phyloP scores from a whole-genome alignment of 2,888 invertebrate genomes.

The Actias luna region DNA sequence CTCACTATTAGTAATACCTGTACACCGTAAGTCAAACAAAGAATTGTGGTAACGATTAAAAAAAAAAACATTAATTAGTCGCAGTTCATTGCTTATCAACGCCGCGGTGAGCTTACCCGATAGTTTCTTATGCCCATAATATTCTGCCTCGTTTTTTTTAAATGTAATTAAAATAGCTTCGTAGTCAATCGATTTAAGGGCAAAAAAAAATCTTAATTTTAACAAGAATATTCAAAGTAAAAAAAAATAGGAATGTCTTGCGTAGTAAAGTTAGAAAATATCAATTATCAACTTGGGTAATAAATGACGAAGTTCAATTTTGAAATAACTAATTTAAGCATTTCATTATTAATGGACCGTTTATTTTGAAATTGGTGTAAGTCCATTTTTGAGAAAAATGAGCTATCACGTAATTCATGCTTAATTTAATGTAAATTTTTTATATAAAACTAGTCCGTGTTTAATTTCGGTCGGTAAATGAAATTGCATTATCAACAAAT shows the following conservation, averaged over 20 bases:
- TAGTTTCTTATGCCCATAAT: not conserved
- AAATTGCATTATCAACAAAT: no score
- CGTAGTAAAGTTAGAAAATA: not conserved
- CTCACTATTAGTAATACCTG: not conserved
- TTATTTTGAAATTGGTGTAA: no score
- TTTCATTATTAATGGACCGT: no score
- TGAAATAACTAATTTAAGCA: not conserved
- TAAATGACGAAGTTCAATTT: not conserved
- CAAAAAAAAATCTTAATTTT: not conserved
- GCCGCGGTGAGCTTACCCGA: not conserved
- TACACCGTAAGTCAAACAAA: not conserved
- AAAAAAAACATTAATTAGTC: not conserved
- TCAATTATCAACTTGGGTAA: not conserved
- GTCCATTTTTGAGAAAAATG: no score
- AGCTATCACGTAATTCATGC: no score
- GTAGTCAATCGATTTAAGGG: not conserved
- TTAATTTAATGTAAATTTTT: no score
- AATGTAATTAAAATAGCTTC: not conserved
- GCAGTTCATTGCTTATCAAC: conserved; percentile 1
- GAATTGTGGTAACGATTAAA: not conserved
- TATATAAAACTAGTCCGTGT: no score
- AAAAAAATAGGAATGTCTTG: not conserved
- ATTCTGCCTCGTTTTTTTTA: not conserved
- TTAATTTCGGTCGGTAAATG: no score
- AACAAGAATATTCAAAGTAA: not conserved